Conservation (phyloP, 2,797 vertebrate species). For the Neostethus bicornis region DNA sequence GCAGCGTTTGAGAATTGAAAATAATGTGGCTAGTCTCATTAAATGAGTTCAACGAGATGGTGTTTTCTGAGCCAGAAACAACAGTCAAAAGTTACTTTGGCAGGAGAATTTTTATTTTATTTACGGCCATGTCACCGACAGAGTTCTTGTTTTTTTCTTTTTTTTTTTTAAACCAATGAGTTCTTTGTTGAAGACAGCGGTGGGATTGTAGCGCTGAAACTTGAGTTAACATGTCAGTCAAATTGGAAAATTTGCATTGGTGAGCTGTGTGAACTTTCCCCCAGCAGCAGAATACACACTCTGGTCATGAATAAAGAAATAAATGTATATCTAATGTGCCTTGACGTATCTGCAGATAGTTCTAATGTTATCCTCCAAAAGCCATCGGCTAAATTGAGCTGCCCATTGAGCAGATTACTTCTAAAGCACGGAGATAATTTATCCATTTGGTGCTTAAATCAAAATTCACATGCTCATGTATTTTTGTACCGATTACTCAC, state of each 20-base stretch:
- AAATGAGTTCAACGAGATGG: slow-evolving; percentile 51
- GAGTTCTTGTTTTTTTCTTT: no score
- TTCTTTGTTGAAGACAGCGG: slow-evolving; percentile 63
- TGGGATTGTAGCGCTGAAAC: slow-evolving; percentile 63
- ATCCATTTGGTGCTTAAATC: slow-evolving; percentile 4
- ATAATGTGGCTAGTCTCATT: slow-evolving; percentile 61
- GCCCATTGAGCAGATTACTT: slow-evolving; percentile 13
- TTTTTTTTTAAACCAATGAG: no score
- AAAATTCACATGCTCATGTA: neutral
- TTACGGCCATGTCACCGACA: slow-evolving; percentile 58
- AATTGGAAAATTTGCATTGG: slow-evolving; percentile 65
- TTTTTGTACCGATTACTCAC: neutral
- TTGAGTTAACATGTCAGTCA: slow-evolving; percentile 68
- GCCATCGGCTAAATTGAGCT: slow-evolving; percentile 12
- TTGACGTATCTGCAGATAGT: slow-evolving; percentile 24
- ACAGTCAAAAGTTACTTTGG: slow-evolving; percentile 63
- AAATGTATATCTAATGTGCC: slow-evolving; percentile 31
- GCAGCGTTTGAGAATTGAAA: slow-evolving; percentile 59
- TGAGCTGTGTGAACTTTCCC: slow-evolving; percentile 68
- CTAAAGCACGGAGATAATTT: slow-evolving; percentile 11
- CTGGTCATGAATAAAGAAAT: slow-evolving; percentile 41
- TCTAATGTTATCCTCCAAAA: slow-evolving; percentile 16
- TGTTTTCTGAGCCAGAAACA: slow-evolving; percentile 72
- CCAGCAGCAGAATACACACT: slow-evolving; percentile 43
- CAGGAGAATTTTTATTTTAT: slow-evolving; percentile 32